A percentile compares a stretch with the other conserved stretches of the same genome.
Evolutionary conservation across 2,888 invertebrate species (phyloP).

Genomic region (Cacoxenus indagator): DNA sequence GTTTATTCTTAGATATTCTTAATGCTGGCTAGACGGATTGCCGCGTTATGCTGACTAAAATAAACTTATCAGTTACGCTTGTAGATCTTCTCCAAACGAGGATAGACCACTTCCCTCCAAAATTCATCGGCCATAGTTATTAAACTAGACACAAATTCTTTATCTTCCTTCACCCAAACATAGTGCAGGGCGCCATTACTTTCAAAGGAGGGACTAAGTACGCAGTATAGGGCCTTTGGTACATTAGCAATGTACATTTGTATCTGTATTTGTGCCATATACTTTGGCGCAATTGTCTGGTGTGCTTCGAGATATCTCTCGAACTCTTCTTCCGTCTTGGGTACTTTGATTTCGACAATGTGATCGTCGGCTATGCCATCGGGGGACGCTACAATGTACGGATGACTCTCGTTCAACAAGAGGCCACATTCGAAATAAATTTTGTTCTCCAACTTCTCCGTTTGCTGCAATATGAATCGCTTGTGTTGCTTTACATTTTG

Average conservation of each 20-base stretch:
- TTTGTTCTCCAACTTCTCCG: constrained; percentile 69
- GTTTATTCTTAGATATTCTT: constrained; percentile 17
- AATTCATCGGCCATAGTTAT: constrained; percentile 67
- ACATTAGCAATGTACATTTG: constrained; percentile 70
- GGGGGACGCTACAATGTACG: constrained; percentile 67
- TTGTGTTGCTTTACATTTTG: constrained; percentile 69
- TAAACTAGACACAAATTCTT: constrained; percentile 66
- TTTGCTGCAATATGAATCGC: constrained; percentile 69
- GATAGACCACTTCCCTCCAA: constrained; percentile 67
- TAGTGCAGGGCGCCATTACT: constrained; percentile 69
- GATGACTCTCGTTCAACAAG: constrained; percentile 64
- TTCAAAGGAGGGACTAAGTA: constrained; percentile 69
- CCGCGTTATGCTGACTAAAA: constrained; percentile 24
- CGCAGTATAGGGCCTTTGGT: constrained; percentile 68
- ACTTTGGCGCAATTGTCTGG: constrained; percentile 69
- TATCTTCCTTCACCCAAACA: constrained; percentile 70
- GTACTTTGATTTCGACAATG: constrained; percentile 69
- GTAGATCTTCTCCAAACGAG: constrained; percentile 64
- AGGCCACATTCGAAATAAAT: constrained; percentile 67
- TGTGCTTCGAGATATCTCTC: constrained; percentile 68
- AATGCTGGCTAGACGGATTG: constrained; percentile 25
- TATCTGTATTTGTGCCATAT: constrained; percentile 70
- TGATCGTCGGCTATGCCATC: constrained; percentile 70
- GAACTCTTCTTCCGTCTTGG: constrained; percentile 70
- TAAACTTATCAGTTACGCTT: constrained; percentile 39